Evolutionary conservation across 2,888 invertebrate genomes (phyloP).

Genomic region (Mactromeris polynyma): DNA sequence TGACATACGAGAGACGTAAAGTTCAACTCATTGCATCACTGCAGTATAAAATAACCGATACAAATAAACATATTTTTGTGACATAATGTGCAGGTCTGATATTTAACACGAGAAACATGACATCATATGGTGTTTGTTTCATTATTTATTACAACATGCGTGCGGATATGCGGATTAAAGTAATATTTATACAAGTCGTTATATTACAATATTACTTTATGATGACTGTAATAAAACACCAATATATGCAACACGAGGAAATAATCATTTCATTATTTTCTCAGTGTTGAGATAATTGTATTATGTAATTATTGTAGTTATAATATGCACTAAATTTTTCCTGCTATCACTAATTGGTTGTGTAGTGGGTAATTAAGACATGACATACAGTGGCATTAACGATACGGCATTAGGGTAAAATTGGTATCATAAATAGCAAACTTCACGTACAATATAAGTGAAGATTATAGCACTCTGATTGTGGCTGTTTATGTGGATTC

Average conservation of each 20-base stretch:
- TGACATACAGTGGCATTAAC: neutral
- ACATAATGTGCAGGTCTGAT: neutral
- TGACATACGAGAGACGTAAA: neutral
- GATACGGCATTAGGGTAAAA: neutral
- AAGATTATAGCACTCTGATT: no score
- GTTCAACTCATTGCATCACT: neutral
- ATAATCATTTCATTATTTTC: neutral
- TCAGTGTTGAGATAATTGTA: no score
- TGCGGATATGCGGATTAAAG: neutral
- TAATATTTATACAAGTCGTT: neutral
- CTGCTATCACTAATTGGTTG: neutral
- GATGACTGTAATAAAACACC: neutral
- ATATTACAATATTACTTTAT: neutral
- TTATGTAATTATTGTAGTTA: neutral
- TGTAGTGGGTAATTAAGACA: neutral
- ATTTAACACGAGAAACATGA: neutral
- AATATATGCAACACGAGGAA: neutral
- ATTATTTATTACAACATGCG: neutral
- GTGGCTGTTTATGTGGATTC: no score
- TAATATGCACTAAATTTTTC: neutral
- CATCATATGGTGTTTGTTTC: neutral
- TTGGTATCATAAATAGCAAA: neutral
- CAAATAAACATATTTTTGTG: neutral
- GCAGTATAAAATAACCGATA: neutral
- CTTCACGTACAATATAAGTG: no score